phyloP scores from a whole-genome alignment of 2,113 vertebrate species.

The Tor tambroides region DNA sequence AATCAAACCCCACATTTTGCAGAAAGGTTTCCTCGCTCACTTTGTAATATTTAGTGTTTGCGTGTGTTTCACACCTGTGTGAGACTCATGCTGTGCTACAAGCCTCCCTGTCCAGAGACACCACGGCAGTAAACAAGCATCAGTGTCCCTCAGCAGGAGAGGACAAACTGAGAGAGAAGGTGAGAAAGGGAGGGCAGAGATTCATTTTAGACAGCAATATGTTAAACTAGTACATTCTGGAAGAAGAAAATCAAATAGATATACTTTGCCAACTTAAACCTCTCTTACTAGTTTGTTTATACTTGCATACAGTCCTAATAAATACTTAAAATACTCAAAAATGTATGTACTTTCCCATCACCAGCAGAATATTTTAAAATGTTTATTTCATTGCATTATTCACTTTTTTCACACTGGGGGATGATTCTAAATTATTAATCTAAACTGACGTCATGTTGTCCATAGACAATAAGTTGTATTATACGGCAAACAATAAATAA shows the following conservation, averaged over 20 bases:
- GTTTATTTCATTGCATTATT: neutral
- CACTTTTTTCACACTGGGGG: neutral
- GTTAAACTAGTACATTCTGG: neutral
- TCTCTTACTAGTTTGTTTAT: too few species aligned
- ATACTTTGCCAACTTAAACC: neutral
- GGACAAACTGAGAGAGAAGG: constrained; percentile 70
- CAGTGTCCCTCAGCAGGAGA: constrained; percentile 78
- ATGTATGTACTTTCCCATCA: too few species aligned
- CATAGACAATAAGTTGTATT: too few species aligned
- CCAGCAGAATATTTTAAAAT: neutral
- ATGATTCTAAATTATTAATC: too few species aligned
- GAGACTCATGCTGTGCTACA: constrained; percentile 74
- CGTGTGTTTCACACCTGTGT: constrained; percentile 77
- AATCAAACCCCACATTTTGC: neutral
- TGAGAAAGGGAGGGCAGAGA: constrained; percentile 64
- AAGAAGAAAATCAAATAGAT: constrained; percentile 30
- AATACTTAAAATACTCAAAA: too few species aligned
- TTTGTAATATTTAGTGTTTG: constrained; percentile 49
- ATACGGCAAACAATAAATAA: too few species aligned
- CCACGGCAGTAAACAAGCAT: constrained; percentile 77
- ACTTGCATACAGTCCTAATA: too few species aligned
- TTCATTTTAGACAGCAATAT: constrained; percentile 55
- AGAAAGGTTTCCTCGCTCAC: neutral
- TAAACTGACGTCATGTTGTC: too few species aligned
- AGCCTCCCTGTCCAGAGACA: constrained; percentile 77